A percentile compares a stretch with the other conserved stretches of the same genome.
Conservation (phyloP, 2,888 invertebrate species). For the Tetanocera ferruginea region DNA sequence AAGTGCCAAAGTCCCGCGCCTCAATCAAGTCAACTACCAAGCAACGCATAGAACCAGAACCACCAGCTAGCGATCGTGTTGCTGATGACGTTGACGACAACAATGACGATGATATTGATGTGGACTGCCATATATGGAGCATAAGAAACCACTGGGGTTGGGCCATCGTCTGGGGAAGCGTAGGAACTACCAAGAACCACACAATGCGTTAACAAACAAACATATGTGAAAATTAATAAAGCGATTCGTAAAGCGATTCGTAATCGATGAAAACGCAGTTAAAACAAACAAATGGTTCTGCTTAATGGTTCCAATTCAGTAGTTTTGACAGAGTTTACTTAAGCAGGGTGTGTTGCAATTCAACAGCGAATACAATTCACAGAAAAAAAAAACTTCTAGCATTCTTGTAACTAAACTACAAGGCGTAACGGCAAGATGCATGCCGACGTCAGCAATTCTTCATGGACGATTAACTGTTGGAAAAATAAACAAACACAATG, state of each 20-base stretch:
- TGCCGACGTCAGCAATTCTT: constrained; percentile 34
- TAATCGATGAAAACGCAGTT: constrained; percentile 18
- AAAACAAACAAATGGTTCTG: constrained; percentile 29
- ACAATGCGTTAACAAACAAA: constrained; percentile 11
- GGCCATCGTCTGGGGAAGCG: background rate
- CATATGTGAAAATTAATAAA: constrained; percentile 28
- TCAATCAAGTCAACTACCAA: background rate
- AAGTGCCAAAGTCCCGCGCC: background rate
- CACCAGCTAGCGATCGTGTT: background rate
- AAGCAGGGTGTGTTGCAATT: constrained; percentile 6
- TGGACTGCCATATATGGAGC: background rate
- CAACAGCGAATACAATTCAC: background rate
- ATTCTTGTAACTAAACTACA: no score
- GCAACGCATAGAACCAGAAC: background rate
- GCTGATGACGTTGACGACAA: no score
- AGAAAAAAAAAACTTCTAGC: background rate
- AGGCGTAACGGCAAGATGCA: background rate
- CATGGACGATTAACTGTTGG: constrained; percentile 33
- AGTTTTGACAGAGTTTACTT: background rate
- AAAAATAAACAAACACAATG: constrained; percentile 14
- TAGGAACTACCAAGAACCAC: constrained; percentile 7
- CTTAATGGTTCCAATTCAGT: constrained; percentile 20
- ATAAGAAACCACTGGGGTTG: background rate
- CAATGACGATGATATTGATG: background rate
- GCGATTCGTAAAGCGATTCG: constrained; percentile 16